phyloP scores from a whole-genome alignment of 2,797 vertebrate genomes.

The Semotilus atromaculatus region DNA sequence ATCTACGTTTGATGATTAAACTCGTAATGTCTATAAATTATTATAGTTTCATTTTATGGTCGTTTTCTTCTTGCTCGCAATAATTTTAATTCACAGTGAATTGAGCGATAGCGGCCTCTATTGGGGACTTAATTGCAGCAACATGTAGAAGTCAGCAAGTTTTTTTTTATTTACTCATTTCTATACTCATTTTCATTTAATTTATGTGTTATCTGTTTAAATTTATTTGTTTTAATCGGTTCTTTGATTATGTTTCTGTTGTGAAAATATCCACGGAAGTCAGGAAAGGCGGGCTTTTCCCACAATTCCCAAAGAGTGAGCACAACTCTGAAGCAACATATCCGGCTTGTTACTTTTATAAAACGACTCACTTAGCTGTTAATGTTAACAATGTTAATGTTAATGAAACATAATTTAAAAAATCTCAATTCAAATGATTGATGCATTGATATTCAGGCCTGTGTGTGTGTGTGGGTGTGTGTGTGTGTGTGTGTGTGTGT shows the following conservation, averaged over 20 bases:
- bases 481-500: background rate
- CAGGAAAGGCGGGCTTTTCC: background rate
- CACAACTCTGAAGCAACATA: no score
- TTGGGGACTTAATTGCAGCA: background rate
- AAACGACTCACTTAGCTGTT: background rate
- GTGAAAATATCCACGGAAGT: background rate
- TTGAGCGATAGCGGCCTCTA: background rate
- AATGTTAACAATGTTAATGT: no score
- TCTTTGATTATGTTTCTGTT: background rate
- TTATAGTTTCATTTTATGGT: conserved; percentile 6
- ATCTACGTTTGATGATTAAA: background rate
- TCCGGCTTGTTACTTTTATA: no score
- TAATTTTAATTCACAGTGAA: background rate
- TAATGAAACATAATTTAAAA: background rate
- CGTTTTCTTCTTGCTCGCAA: background rate
- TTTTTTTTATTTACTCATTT: background rate
- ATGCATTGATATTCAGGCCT: no score
- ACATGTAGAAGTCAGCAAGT: background rate
- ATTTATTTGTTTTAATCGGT: background rate
- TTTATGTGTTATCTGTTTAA: background rate
- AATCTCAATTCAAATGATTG: no score
- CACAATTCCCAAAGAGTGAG: no score
- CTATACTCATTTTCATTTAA: background rate
- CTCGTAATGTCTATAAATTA: background rate
- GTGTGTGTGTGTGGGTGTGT: background rate